Conservation (phyloP, 2,888 invertebrate genomes). For the Anodontia alba region DNA sequence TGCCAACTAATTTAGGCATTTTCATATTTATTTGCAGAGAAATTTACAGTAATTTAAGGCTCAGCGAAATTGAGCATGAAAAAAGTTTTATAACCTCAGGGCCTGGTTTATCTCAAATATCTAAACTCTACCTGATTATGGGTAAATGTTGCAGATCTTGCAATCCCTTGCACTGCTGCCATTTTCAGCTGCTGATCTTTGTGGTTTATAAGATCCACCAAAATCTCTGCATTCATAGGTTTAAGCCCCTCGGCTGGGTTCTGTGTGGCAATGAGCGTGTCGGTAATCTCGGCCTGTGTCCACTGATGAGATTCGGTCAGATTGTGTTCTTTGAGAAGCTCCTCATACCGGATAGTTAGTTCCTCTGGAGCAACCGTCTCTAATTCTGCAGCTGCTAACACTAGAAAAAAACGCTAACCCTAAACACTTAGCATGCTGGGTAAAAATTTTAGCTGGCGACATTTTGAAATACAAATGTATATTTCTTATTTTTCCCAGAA, state of each 20-base stretch:
- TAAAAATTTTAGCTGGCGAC: too few relatives aligned
- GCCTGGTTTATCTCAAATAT: too few relatives aligned
- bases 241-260: conserved; percentile 65
- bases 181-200: conserved; percentile 86
- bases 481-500: too few relatives aligned
- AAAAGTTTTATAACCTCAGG: too few relatives aligned
- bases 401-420: neutral
- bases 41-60: too few relatives aligned
- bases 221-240: conserved; percentile 64
- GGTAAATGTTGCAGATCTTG: conserved; percentile 86
- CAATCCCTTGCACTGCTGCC: conserved; percentile 86
- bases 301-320: conserved; percentile 39
- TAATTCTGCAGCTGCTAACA: neutral
- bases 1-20: too few relatives aligned
- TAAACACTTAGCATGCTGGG: too few relatives aligned
- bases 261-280: conserved; percentile 69
- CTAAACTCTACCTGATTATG: conserved; percentile 86
- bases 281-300: conserved; percentile 64
- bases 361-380: conserved; percentile 41
- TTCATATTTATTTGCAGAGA: too few relatives aligned
- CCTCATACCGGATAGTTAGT: conserved; percentile 51
- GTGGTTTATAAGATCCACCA: conserved; percentile 85
- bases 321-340: conserved; percentile 48
- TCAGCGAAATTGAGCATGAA: too few relatives aligned
- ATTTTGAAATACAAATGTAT: too few relatives aligned